Conservation (phyloP, 2,797 vertebrate species). For the Sebastes melanostomus region DNA sequence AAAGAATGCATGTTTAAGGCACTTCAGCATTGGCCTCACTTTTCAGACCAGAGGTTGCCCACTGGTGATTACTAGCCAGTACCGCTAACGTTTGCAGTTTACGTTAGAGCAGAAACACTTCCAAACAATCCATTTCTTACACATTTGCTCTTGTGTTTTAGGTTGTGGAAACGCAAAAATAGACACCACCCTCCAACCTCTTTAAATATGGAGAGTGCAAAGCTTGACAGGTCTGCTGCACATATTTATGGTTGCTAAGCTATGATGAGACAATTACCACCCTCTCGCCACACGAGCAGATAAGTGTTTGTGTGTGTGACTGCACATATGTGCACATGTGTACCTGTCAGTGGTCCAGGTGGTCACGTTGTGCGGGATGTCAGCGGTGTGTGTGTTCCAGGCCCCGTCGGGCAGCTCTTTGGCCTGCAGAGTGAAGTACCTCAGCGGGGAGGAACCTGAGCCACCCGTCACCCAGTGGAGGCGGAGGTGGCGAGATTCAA, state of each 20-base stretch:
- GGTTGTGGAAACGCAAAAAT: not conserved
- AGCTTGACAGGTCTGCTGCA: not conserved
- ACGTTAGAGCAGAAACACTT: too few species aligned
- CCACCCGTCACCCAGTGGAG: conserved; percentile 90
- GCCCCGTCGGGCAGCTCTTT: conserved; percentile 85
- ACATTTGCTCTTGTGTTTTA: not conserved
- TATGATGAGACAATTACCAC: not conserved
- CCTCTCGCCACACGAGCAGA: not conserved
- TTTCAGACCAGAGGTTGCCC: too few species aligned
- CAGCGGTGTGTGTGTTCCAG: conserved; percentile 88
- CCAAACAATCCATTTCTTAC: too few species aligned
- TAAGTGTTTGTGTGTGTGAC: not conserved
- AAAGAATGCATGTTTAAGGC: too few species aligned
- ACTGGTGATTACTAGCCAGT: too few species aligned
- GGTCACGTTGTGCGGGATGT: conserved; percentile 88
- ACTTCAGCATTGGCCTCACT: too few species aligned
- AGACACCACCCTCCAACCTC: not conserved
- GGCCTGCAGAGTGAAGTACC: conserved; percentile 91
- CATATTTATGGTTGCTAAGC: not conserved
- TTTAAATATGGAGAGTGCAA: not conserved
- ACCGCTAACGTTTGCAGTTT: too few species aligned
- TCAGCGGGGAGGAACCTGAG: conserved; percentile 90
- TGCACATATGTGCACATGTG: not conserved
- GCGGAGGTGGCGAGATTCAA: conserved; percentile 85
- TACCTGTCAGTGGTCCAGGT: conserved; percentile 88